Evolutionary conservation across 64 coral and sea anemone genomes (phyloP).

Genomic region (Hydrozoanthus tunicans): DNA sequence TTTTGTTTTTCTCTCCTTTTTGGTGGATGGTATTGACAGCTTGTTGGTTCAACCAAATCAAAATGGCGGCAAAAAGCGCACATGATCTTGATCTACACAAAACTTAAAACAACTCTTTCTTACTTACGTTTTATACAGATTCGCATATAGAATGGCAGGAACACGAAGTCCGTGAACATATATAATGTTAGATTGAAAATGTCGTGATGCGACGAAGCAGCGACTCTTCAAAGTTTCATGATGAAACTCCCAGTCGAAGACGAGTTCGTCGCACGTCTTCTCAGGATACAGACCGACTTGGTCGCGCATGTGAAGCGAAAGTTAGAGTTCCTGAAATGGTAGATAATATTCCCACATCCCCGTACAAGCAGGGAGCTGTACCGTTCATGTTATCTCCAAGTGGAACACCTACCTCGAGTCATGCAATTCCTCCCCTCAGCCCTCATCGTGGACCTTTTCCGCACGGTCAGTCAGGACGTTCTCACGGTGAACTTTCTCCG

Average conservation of each 20-base stretch:
- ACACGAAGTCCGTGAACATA: slow-evolving; percentile 6
- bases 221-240: slow-evolving; percentile 96
- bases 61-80: slow-evolving; percentile 94
- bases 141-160: slow-evolving; percentile 33
- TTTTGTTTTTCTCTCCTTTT: slow-evolving; percentile 42
- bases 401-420: slow-evolving; percentile 48
- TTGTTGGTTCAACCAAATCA: slow-evolving; percentile 66
- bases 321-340: slow-evolving; percentile 67
- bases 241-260: slow-evolving; percentile 94
- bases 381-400: slow-evolving; percentile 74
- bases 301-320: slow-evolving; percentile 78
- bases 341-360: slow-evolving; percentile 87
- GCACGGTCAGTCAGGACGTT: slow-evolving; percentile 65
- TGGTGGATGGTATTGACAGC: slow-evolving; percentile 58
- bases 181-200: slow-evolving; percentile 53
- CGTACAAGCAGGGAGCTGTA: slow-evolving; percentile 61
- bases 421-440: slow-evolving; percentile 71
- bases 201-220: slow-evolving; percentile 93
- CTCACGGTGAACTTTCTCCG: slow-evolving; percentile 72
- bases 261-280: slow-evolving; percentile 90
- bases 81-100: slow-evolving; percentile 72
- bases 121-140: slow-evolving; percentile 48
- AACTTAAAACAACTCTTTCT: slow-evolving; percentile 57
- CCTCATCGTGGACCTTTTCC: slow-evolving; percentile 70
- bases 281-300: slow-evolving; percentile 87